Evolutionary conservation across 1,140 invertebrate genomes (phyloP).

Genomic region (Drosophila virilis): DNA sequence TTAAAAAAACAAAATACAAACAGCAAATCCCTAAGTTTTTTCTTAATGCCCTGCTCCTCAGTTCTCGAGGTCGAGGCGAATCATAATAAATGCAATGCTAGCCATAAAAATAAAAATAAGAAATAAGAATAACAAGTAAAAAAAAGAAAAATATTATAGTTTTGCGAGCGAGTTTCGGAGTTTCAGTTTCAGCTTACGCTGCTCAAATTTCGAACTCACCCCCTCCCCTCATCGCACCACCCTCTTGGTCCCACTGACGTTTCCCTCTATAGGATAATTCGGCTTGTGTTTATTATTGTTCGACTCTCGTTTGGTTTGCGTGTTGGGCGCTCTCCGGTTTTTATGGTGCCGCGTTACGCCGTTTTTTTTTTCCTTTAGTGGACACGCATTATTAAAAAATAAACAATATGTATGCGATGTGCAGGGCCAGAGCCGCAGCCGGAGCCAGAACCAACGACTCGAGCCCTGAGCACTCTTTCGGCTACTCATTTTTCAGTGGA

Average conservation of each 20-base stretch:
- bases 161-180: slow-evolving; percentile 49
- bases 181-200: slow-evolving; percentile 69
- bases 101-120: slow-evolving; percentile 75
- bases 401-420: slow-evolving; percentile 70
- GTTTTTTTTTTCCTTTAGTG: slow-evolving; percentile 66
- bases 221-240: background rate
- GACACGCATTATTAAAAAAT: slow-evolving; percentile 84
- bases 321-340: slow-evolving; percentile 60
- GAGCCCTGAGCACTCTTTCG: slow-evolving; percentile 48
- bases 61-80: slow-evolving; percentile 38
- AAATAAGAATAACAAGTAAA: background rate
- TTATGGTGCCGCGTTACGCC: slow-evolving; percentile 76
- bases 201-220: slow-evolving; percentile 60
- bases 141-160: slow-evolving; percentile 66
- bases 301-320: slow-evolving; percentile 51
- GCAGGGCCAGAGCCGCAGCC: slow-evolving; percentile 15
- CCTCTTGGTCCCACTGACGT: background rate
- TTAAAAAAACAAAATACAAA: slow-evolving; percentile 37
- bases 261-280: slow-evolving; percentile 42
- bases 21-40: slow-evolving; percentile 55
- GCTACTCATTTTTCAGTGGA: slow-evolving; percentile 71
- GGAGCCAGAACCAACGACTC: slow-evolving; percentile 30
- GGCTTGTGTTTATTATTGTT: slow-evolving; percentile 71
- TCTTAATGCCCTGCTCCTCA: slow-evolving; percentile 56
- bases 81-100: slow-evolving; percentile 77